Evolutionary conservation across 2,113 vertebrate genomes (phyloP), one percentile per base, ranked within the genome.

Genomic region (Plectropomus leopardus): DNA sequence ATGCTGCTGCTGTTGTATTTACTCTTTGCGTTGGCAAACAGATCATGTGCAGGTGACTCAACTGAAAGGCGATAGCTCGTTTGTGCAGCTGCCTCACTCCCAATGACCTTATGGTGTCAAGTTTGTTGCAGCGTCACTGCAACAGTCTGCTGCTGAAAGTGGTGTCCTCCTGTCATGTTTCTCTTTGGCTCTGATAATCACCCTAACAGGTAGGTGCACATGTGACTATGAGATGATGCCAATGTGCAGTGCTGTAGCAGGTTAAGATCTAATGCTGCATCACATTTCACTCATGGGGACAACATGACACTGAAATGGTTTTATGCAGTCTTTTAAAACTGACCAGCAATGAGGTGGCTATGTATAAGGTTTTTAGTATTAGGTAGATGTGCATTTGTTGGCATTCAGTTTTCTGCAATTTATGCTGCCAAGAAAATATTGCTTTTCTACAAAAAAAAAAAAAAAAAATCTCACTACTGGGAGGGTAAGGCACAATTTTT

Each of bases 91-190:
- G 64, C 30, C 57, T 68, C 23, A 65, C 76, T 84, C 65, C 36
- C 42, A 42, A 45, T 82, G 86, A 89, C 86, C 88, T 88, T 59
- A 82, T 50, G 81, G 79, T 86, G 90, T 85, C 87, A 86, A 42
- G 71, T 84, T 87, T 63, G 82, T 91, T 86, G 88, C 85, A 79
- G 80, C 84, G 83, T 88, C 87, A 84, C 83, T 23, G 59, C 72
- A 30, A 42, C 34, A 30, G 71, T 48, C 54, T 76, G 7, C 40
- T 69, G 76, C 57, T 73, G 28, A 4, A 34, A 21, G 72, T 73
- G 69, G 45, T 23, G 13, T 66, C 67, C 63, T 42, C 63, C 45
- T 50, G 75, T 47, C 51, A 13, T 51, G 14, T n/a, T 30, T 21
- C 36, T 32, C 34, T 24, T 34, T 40, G 47, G 19, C 64, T 47